Evolutionary conservation across 1,140 invertebrate species (phyloP), one percentile per base, ranked within the genome.

Genomic region (Drosophila pseudoananassae): DNA sequence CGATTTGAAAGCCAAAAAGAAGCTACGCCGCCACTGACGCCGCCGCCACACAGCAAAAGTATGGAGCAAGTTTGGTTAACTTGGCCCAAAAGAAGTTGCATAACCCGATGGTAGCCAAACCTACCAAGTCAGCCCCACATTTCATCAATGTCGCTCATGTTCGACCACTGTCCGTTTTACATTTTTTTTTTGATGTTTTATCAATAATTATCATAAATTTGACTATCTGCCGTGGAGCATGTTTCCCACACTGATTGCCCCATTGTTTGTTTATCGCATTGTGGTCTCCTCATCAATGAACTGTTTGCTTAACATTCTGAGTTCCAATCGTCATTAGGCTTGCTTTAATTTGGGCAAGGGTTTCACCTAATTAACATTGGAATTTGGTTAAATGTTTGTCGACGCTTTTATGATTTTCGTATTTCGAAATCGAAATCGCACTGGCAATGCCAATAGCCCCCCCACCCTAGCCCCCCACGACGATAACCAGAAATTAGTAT

Each of bases 1-100:
- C 78, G 78, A 88, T 87, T 88, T 88, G 78, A 87, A 87, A 87
- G 83, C 74, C 59, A 76, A 82, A 87, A 87, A 87, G 83, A 87
- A 88, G 82, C 82, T 65, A 33, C 56, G 33, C 23, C 53, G 36
- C 63, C 58, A 63, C 58, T 45, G 58, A 57, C 58, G 56, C 38
- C 78, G 69, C 43, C 49, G 54, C 57, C 57, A 33, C 25, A 60
- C 40, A 7, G 40, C 43, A 9, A 2, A 20, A 20, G 17, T 20
- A 46, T 73, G 65, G 60, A 76, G 66, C 80, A 65, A 52, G 55
- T 68, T 76, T 76, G 64, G 31, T 43, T 50, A 31, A 43, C 14
- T 47, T 59, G 61, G 64, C 58, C 52, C 70, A 63, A 52, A 31
- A 52, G 29, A 52, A 29, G 57, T 87, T 87, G 61, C 78, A 75